These are phyloP conservation scores for Podabrus alpinus DNA, from an alignment of 2,888 invertebrate genomes.

Conservation along the genomic window DNA sequence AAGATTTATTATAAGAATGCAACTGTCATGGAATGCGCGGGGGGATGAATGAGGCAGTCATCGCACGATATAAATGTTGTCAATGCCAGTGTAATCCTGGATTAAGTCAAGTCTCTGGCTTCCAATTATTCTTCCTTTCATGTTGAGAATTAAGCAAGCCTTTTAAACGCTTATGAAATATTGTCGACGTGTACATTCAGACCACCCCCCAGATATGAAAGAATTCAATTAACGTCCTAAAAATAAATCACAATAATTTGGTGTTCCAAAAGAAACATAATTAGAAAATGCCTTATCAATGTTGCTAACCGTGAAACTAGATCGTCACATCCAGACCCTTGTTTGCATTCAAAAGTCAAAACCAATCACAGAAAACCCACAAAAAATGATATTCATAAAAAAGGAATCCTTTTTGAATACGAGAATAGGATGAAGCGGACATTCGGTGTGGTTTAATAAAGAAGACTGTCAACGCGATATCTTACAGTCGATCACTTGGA, in stretches of 20 bases:
- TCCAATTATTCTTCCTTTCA: conserved; percentile 27
- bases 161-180: conserved; percentile 15
- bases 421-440: conserved; percentile 33
- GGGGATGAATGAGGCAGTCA: conserved; percentile 26
- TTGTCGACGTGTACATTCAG: not conserved
- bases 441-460: conserved; percentile 44
- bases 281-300: not conserved
- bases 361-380: conserved; percentile 12
- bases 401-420: conserved; percentile 29
- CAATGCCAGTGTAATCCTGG: conserved; percentile 37
- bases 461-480: conserved; percentile 46
- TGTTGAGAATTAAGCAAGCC: conserved; percentile 3
- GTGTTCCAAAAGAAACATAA: not conserved
- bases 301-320: not conserved
- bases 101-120: conserved; percentile 30
- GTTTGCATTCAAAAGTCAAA: conserved; percentile 19
- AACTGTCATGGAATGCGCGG: conserved; percentile 36
- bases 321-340: not conserved
- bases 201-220: not conserved
- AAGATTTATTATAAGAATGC: conserved; percentile 40
- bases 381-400: conserved; percentile 17
- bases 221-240: not conserved
- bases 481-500: conserved; percentile 44
- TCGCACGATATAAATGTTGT: conserved; percentile 30
- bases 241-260: not conserved